Evolutionary conservation across 2,113 vertebrate genomes (phyloP), one percentile per base, ranked within the genome.

Genomic region (Blennius ocellaris): DNA sequence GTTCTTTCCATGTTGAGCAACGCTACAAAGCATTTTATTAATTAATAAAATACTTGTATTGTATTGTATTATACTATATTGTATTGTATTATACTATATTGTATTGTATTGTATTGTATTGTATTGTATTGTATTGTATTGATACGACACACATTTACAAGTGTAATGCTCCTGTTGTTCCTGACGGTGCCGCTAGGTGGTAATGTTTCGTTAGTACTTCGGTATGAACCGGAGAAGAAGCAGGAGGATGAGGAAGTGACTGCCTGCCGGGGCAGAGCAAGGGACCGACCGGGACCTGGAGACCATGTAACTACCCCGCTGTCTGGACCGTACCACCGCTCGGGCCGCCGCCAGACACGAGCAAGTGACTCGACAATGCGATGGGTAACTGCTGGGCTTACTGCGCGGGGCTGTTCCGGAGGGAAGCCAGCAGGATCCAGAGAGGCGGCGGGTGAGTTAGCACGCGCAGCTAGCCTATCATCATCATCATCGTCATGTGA

Each of bases 381-480:
- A 95, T 95, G 94, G 93, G 93, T 80, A 94, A 92, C 87, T 94
- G 92, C 75, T 94, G 94, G 92, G 69, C 80, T 37, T 84, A 82
- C 40, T 95, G 92, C 58, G 85, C 72, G 1, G 91, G 85, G 58
- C 55, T 94, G 17, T 94, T 91, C 72, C 79, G 92, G 78, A 90
- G 83, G 41, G 91, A 94, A 76, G 89, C 89, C 39, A 93, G 49
- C 86, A 78, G 94, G 71, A 93, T 94, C 72, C 91, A 93, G 40
- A 88, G 89, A 83, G 94, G 93, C 81, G 93, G 93, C 64, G 94
- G 94, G 94, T 94, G 14, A 80, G 94, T 43, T 43, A 61, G 74
- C 78, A 44, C 0, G 12, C 0, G 5, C n/a, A 62, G 79, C 73
- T 87, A 87, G 51, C 67, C n/a, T n/a, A n/a, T n/a, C n/a, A n/a